A percentile compares a stretch with the other conserved stretches of the same genome.
Evolutionary conservation across 35 echinoderm and acorn worm genomes (phyloP).

Genomic region (Stichopus chloronotus): DNA sequence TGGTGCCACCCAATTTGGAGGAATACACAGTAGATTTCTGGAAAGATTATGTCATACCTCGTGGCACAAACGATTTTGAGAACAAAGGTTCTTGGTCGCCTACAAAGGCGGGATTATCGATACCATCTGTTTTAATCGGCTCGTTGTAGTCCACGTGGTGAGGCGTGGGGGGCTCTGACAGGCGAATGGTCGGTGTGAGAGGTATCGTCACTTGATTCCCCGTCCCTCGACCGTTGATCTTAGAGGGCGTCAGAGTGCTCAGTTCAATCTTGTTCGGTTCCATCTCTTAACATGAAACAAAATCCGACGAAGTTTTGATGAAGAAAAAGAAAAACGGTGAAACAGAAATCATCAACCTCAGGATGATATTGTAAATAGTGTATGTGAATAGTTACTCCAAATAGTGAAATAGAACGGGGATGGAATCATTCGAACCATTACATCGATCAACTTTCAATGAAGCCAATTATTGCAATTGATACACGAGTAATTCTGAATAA

Average conservation of each 20-base stretch:
- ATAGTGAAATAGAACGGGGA: no score
- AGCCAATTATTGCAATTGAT: no score
- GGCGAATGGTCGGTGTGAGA: slow-evolving; percentile 52
- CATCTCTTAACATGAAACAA: background rate
- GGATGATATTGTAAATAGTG: no score
- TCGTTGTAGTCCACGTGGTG: slow-evolving; percentile 12
- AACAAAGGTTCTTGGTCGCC: slow-evolving; percentile 49
- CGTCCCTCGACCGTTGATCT: background rate
- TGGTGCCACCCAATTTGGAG: no score
- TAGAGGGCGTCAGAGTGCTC: background rate
- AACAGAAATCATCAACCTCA: no score
- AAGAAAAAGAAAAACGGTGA: no score
- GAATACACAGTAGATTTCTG: no score
- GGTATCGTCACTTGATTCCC: background rate
- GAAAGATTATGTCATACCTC: slow-evolving; percentile 17
- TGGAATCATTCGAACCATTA: no score
- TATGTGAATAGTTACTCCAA: no score
- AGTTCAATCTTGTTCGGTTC: slow-evolving; percentile 13
- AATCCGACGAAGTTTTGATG: no score
- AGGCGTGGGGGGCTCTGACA: slow-evolving; percentile 46
- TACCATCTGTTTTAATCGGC: background rate
- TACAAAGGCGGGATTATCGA: slow-evolving; percentile 42
- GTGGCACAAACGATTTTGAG: slow-evolving; percentile 5
- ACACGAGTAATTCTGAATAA: no score
- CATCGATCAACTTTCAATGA: no score